Percentiles rank a stretch among this genome's conserved stretches.
Conservation (phyloP, 2,797 vertebrate genomes). For the Enteromius treurensis region DNA sequence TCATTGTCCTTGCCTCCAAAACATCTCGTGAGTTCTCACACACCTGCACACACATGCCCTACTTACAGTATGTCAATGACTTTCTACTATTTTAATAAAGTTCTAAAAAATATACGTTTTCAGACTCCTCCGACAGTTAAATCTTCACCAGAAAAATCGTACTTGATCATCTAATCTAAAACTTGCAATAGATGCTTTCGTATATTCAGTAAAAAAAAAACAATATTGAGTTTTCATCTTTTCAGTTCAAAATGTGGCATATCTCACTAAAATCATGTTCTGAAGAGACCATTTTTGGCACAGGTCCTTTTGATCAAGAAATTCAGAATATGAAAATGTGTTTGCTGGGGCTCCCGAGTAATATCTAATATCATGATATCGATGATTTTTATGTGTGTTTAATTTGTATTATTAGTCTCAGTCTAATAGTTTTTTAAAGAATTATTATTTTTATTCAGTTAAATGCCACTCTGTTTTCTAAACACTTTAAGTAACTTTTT, state of each 20-base stretch:
- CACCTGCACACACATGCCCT: conserved; percentile 30
- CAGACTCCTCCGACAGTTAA: background rate
- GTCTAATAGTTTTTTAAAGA: background rate
- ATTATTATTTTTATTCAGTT: background rate
- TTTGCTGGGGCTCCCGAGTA: background rate
- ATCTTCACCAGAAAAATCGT: background rate
- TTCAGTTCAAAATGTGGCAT: background rate
- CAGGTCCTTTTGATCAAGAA: background rate
- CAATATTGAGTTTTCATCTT: background rate
- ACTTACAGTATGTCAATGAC: background rate
- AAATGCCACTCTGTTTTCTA: background rate
- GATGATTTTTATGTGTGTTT: background rate
- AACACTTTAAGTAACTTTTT: background rate
- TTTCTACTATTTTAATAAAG: background rate
- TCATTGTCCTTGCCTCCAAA: conserved; percentile 91
- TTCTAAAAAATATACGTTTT: background rate
- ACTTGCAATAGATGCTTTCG: background rate
- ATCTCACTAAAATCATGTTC: background rate
- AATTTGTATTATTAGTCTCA: background rate
- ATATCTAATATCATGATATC: background rate
- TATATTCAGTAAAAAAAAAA: background rate
- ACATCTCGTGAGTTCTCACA: conserved; percentile 89
- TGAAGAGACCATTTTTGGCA: background rate
- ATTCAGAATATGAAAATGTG: background rate
- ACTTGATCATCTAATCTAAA: background rate